Evolutionary conservation across 1,140 invertebrate genomes (phyloP).

Genomic region (Camponotus floridanus): DNA sequence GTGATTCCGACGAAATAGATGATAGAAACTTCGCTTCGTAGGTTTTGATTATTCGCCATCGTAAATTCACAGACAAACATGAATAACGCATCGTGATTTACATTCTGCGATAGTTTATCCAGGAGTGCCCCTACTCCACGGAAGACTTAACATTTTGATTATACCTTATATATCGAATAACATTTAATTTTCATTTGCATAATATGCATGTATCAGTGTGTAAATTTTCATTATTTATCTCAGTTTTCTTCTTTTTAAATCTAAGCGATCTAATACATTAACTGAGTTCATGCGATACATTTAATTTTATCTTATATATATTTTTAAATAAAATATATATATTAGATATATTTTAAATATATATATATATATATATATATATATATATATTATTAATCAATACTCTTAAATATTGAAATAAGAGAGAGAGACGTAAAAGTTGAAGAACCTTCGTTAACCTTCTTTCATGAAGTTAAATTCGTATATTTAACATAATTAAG

Average conservation of each 20-base stretch:
- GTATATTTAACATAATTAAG: no score
- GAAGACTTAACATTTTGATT: not conserved
- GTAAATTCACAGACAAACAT: slow-evolving; percentile 5
- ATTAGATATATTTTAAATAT: no score
- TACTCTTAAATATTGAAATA: not conserved
- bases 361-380: no score
- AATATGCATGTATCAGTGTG: not conserved
- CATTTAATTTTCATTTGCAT: slow-evolving; percentile 52
- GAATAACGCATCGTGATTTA: slow-evolving; percentile 30
- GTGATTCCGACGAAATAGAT: slow-evolving; percentile 20
- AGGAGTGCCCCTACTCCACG: not conserved
- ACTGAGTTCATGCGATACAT: not conserved
- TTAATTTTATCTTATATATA: not conserved
- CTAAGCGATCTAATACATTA: not conserved
- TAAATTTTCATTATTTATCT: not conserved
- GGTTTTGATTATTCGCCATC: slow-evolving; percentile 12
- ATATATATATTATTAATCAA: not conserved
- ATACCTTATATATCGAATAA: slow-evolving; percentile 41
- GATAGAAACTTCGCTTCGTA: slow-evolving; percentile 16
- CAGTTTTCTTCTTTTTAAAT: not conserved
- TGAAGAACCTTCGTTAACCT: no score
- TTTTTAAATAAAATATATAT: no score
- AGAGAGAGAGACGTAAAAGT: no score
- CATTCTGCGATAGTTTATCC: not conserved
- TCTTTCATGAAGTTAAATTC: no score